These are phyloP conservation scores for Microctenopoma stevenorrisi DNA, from an alignment of 2,797 vertebrate species.

Conservation along the genomic window DNA sequence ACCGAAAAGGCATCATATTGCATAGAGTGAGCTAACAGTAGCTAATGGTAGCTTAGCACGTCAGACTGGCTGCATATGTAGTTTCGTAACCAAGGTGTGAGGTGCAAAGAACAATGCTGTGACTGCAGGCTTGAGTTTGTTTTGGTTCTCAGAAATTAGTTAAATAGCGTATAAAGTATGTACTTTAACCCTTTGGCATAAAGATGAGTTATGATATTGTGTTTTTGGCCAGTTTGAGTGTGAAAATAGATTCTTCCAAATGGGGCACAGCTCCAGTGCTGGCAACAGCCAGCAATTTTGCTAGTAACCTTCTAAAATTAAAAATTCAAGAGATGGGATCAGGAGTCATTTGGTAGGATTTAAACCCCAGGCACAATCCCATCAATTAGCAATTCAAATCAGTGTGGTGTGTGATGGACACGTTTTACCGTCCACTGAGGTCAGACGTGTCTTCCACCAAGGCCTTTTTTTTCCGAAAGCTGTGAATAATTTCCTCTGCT, in stretches of 20 bases:
- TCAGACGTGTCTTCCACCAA: slow-evolving; percentile 28
- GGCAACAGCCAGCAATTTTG: slow-evolving; percentile 3
- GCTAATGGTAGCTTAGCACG: too few relatives aligned
- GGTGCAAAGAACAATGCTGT: too few relatives aligned
- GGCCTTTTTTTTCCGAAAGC: slow-evolving; percentile 23
- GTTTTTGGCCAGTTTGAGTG: background rate
- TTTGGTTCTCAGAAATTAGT: too few relatives aligned
- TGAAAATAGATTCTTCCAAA: slow-evolving; percentile 9
- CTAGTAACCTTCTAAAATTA: slow-evolving; percentile 9
- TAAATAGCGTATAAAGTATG: background rate
- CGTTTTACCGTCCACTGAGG: slow-evolving; percentile 36
- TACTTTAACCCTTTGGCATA: background rate
- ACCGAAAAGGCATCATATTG: too few relatives aligned
- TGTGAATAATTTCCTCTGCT: slow-evolving; percentile 9
- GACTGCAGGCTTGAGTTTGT: too few relatives aligned
- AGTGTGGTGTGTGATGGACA: slow-evolving; percentile 32
- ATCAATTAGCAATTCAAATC: slow-evolving; percentile 35
- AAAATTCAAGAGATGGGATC: slow-evolving; percentile 25
- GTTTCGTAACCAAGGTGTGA: too few relatives aligned
- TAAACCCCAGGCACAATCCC: slow-evolving; percentile 5
- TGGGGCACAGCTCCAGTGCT: background rate
- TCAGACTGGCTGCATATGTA: too few relatives aligned
- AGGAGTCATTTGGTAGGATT: slow-evolving; percentile 32
- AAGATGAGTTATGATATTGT: background rate
- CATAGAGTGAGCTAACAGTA: too few relatives aligned